Conservation (phyloP, 1,140 invertebrate genomes). For the Caenorhabditis remanei region DNA sequence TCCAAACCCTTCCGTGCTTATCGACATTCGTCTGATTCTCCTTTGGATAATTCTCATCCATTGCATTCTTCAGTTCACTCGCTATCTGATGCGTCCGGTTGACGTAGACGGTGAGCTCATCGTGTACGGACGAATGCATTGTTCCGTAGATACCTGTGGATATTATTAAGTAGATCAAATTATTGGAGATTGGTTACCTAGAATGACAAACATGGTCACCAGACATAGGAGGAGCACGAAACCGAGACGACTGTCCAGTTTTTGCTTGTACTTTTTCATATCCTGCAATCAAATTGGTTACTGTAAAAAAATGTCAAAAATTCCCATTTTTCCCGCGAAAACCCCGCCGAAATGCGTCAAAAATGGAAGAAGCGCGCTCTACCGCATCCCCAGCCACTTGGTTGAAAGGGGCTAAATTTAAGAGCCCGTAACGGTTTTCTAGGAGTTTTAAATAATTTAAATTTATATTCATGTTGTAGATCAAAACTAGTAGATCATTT, state of each 20-base stretch:
- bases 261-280: constrained; percentile 66
- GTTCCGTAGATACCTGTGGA: constrained; percentile 63
- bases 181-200: neutral
- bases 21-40: constrained; percentile 55
- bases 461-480: no score
- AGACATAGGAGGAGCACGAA: constrained; percentile 60
- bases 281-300: constrained; percentile 16
- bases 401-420: no score
- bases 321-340: no score
- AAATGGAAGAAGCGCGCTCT: no score
- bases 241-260: constrained; percentile 64
- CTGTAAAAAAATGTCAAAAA: no score
- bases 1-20: constrained; percentile 54
- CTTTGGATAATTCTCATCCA: constrained; percentile 62
- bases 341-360: no score
- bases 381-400: no score
- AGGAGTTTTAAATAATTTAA: no score
- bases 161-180: neutral
- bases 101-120: constrained; percentile 63
- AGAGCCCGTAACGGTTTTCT: no score
- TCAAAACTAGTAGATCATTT: no score
- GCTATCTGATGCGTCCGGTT: constrained; percentile 67
- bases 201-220: constrained; percentile 62
- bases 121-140: constrained; percentile 59
- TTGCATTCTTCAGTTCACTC: constrained; percentile 57